phyloP scores from a whole-genome alignment of 2,888 invertebrate species.

The Criorhina ranunculi region DNA sequence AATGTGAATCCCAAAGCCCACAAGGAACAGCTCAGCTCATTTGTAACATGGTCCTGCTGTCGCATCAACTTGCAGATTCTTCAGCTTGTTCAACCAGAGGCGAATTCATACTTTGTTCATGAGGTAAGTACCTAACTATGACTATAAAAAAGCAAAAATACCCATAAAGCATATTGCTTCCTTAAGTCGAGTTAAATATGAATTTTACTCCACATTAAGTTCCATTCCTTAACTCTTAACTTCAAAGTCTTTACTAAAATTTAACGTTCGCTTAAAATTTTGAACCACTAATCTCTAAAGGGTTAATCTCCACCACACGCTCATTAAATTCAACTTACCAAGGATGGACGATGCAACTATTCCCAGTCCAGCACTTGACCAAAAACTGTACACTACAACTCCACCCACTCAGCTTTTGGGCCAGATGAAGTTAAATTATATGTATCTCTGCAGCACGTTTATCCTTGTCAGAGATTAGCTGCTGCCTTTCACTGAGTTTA shows the following conservation, averaged over 20 bases:
- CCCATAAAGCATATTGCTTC: too few relatives aligned
- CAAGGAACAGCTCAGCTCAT: too few relatives aligned
- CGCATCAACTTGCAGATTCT: too few relatives aligned
- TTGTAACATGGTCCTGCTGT: too few relatives aligned
- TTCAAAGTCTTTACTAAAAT: neutral
- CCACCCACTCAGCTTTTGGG: constrained; percentile 56
- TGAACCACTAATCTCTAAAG: constrained; percentile 21
- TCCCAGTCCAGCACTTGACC: constrained; percentile 54
- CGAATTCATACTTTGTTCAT: too few relatives aligned
- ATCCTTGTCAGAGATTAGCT: constrained; percentile 71
- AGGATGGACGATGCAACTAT: constrained; percentile 52
- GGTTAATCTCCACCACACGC: constrained; percentile 17
- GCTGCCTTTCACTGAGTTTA: constrained; percentile 47
- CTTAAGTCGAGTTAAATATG: too few relatives aligned
- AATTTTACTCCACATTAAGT: too few relatives aligned
- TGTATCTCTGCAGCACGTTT: constrained; percentile 64
- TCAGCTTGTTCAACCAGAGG: too few relatives aligned
- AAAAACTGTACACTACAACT: constrained; percentile 49
- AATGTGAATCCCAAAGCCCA: too few relatives aligned
- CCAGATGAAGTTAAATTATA: constrained; percentile 70
- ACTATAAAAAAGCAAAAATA: too few relatives aligned
- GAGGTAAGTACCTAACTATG: too few relatives aligned
- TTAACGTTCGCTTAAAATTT: constrained; percentile 14
- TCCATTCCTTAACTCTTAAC: too few relatives aligned
- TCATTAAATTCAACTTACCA: constrained; percentile 58